These are phyloP conservation scores for Aethes cnicana DNA, from an alignment of 2,888 invertebrate genomes.

Conservation along the genomic window DNA sequence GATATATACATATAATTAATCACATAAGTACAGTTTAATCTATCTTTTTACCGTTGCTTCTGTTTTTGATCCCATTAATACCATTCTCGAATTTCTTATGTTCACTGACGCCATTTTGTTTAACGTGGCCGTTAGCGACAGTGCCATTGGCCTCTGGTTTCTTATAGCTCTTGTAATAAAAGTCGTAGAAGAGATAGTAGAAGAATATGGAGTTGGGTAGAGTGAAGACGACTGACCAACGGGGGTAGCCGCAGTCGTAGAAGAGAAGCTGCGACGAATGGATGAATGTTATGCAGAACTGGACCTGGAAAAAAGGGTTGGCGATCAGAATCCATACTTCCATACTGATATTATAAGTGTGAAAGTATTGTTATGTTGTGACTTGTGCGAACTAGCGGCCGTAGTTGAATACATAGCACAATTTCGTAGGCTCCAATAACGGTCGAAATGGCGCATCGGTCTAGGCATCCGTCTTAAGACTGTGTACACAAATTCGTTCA, in stretches of 20 bases:
- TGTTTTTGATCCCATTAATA: slow-evolving; percentile 37
- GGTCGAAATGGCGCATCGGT: too few relatives aligned
- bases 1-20: not conserved
- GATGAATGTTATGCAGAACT: slow-evolving; percentile 93
- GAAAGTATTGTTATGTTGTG: too few relatives aligned
- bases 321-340: not conserved
- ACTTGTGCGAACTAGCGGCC: too few relatives aligned
- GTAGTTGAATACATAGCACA: too few relatives aligned
- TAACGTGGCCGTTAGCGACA: slow-evolving; percentile 43
- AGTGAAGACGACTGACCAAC: slow-evolving; percentile 91
- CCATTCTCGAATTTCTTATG: slow-evolving; percentile 36
- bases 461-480: too few relatives aligned
- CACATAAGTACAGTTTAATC: slow-evolving; percentile 6
- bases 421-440: too few relatives aligned
- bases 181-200: slow-evolving; percentile 94
- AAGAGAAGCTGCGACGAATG: slow-evolving; percentile 93
- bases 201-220: slow-evolving; percentile 96
- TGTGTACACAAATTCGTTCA: too few relatives aligned
- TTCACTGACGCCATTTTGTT: slow-evolving; percentile 42
- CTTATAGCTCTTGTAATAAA: slow-evolving; percentile 91
- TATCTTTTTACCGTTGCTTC: slow-evolving; percentile 15
- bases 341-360: too few relatives aligned
- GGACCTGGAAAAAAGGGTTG: slow-evolving; percentile 85
- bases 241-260: slow-evolving; percentile 94
- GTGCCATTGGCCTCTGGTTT: slow-evolving; percentile 54